Evolutionary conservation across 1,140 invertebrate genomes (phyloP).

Genomic region (Vollenhovia emeryi): DNA sequence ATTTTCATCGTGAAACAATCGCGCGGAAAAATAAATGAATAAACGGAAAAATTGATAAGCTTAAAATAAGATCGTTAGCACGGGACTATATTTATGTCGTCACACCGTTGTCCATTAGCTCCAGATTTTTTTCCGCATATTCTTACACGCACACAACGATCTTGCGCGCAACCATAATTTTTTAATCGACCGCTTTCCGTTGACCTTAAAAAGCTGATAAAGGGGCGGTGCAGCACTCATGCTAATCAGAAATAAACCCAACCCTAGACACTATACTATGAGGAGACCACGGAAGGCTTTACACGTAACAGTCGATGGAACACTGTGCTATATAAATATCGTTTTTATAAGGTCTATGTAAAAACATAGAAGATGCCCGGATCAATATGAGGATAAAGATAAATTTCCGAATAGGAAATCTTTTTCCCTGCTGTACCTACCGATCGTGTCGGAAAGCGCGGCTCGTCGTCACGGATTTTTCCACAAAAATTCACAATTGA

Average conservation of each 20-base stretch:
- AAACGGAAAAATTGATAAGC: constrained; percentile 5
- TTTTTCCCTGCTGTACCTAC: too few species aligned
- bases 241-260: constrained; percentile 65
- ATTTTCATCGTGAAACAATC: background rate
- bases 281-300: constrained; percentile 41
- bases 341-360: constrained; percentile 46
- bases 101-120: background rate
- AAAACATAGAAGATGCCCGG: background rate
- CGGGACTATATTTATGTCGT: background rate
- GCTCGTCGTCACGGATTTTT: background rate
- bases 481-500: background rate
- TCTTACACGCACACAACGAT: background rate
- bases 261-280: constrained; percentile 30
- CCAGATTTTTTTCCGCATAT: background rate
- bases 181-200: constrained; percentile 58
- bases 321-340: constrained; percentile 35
- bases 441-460: background rate
- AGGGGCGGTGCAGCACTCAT: constrained; percentile 19
- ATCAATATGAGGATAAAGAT: constrained; percentile 13
- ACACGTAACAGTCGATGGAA: constrained; percentile 48
- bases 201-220: constrained; percentile 61
- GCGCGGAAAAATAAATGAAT: background rate
- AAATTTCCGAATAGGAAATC: background rate
- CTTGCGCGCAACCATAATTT: constrained; percentile 49
- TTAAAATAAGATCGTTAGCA: constrained; percentile 14